Percentiles rank a stretch among this genome's conserved stretches.
Evolutionary conservation across 2,888 invertebrate species (phyloP).

Genomic region (Philopedon plagiatum): DNA sequence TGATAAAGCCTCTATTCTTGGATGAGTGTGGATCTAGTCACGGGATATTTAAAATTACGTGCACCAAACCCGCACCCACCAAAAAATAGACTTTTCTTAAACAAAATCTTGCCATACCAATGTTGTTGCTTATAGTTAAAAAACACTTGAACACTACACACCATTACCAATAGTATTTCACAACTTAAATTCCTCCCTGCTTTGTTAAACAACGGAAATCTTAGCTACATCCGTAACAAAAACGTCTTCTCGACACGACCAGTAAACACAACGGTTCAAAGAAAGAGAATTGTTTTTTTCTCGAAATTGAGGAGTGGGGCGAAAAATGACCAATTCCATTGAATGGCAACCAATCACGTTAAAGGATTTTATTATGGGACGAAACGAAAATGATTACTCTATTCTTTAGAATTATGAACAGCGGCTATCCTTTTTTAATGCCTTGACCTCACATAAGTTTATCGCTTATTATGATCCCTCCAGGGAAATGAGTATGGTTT

Average conservation of each 20-base stretch:
- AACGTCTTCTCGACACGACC: not conserved
- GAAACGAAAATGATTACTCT: not conserved
- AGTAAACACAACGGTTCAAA: slow-evolving; percentile 13
- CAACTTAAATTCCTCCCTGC: too few species aligned
- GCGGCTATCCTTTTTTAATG: not conserved
- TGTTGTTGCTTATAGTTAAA: not conserved
- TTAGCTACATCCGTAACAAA: slow-evolving; percentile 9
- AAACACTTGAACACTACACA: too few species aligned
- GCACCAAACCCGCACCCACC: slow-evolving; percentile 84
- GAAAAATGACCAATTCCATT: not conserved
- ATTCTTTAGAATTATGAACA: not conserved
- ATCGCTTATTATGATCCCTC: not conserved
- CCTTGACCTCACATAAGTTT: not conserved
- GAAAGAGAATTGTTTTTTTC: slow-evolving; percentile 38
- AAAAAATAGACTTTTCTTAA: slow-evolving; percentile 67
- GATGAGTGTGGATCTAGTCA: slow-evolving; percentile 88
- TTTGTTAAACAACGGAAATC: too few species aligned
- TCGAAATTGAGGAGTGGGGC: not conserved
- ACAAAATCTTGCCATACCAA: not conserved
- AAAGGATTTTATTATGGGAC: not conserved
- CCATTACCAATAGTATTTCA: too few species aligned
- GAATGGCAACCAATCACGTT: slow-evolving; percentile 9
- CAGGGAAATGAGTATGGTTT: too few species aligned
- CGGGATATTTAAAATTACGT: slow-evolving; percentile 74
- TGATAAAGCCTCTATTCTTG: slow-evolving; percentile 70